A percentile compares a stretch with the other conserved stretches of the same genome.
Conservation (phyloP, 2,797 vertebrate species). For the Pseudopleuronectes americanus region DNA sequence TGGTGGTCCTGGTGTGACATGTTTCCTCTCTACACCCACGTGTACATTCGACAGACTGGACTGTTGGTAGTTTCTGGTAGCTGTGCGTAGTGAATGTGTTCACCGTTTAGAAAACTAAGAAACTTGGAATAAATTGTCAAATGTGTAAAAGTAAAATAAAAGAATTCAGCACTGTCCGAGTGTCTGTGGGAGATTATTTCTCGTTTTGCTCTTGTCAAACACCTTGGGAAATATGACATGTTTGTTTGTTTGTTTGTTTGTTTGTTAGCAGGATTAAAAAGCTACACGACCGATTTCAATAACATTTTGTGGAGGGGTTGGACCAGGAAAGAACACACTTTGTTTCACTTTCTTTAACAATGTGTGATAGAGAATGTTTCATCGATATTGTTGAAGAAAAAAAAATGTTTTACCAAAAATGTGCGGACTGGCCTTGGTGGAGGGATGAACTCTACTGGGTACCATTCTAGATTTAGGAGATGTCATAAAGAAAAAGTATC, state of each 20-base stretch:
- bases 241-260: neutral
- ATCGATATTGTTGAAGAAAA: too few relatives aligned
- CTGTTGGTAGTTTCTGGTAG: constrained; percentile 88
- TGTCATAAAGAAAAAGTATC: too few relatives aligned
- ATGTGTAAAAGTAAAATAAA: constrained; percentile 87
- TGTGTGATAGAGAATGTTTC: too few relatives aligned
- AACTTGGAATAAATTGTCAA: constrained; percentile 85
- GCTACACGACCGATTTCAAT: too few relatives aligned
- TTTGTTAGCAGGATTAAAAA: too few relatives aligned
- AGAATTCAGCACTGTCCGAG: constrained; percentile 74
- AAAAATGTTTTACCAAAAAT: too few relatives aligned
- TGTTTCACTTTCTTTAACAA: too few relatives aligned
- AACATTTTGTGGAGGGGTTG: too few relatives aligned
- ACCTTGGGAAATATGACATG: neutral
- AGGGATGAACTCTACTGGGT: too few relatives aligned
- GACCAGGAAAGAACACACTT: too few relatives aligned
- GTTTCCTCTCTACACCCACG: constrained; percentile 63
- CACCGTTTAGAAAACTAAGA: constrained; percentile 85
- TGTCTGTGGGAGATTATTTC: constrained; percentile 20
- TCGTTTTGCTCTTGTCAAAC: neutral
- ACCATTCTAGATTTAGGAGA: too few relatives aligned
- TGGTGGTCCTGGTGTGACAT: constrained; percentile 42
- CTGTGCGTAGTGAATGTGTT: constrained; percentile 91
- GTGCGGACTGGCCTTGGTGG: too few relatives aligned
- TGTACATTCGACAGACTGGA: constrained; percentile 79